Evolutionary conservation across 2,113 vertebrate genomes (phyloP), one percentile per base, ranked within the genome.

Genomic region (Panthera tigris): DNA sequence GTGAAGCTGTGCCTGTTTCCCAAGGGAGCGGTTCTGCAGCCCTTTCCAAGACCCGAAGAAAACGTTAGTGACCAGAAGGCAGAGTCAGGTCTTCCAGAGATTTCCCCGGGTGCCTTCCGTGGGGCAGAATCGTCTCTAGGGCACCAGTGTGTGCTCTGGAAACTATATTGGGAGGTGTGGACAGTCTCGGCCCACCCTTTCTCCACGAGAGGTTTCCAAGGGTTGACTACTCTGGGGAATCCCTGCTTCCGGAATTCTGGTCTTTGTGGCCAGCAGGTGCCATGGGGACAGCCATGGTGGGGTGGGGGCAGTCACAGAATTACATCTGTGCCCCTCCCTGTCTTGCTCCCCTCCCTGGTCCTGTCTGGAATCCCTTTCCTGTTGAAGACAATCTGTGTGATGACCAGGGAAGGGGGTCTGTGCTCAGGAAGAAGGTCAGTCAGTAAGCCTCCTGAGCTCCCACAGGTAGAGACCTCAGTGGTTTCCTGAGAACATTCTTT

Each of bases 251-350:
- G 27, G 61, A 78, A 69, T 61, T 71, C 86, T 45, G 7, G 48
- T 15, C n/a, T 50, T 61, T 27, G 18, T 19, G 33, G 76, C 69
- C 66, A 4, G 50, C 48, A 81, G 39, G 7, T 21, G 10, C 33
- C 16, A 10, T 4, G 19, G 80, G 29, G 1, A 8, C 0, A 0
- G 0, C 41, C 39, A 3, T 2, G 36, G 16, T 25, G 8, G 7
- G n/a, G 14, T 4, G 41, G 74, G 7, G 31, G 2, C 14, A 63
- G 48, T 10, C 1, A 31, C 55, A 52, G 0, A 25, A 50, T 39
- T 80, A 36, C 15, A 1, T 29, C 79, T 91, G 36, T 12, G 0
- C 15, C 5, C 11, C 18, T 15, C 7, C 27, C n/a, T 6, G 4
- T 48, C 29, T 11, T 4, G 36, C 65, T 66, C 50, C 23, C 15